Conservation (phyloP, 2,888 invertebrate species). For the Carcina quercana region DNA sequence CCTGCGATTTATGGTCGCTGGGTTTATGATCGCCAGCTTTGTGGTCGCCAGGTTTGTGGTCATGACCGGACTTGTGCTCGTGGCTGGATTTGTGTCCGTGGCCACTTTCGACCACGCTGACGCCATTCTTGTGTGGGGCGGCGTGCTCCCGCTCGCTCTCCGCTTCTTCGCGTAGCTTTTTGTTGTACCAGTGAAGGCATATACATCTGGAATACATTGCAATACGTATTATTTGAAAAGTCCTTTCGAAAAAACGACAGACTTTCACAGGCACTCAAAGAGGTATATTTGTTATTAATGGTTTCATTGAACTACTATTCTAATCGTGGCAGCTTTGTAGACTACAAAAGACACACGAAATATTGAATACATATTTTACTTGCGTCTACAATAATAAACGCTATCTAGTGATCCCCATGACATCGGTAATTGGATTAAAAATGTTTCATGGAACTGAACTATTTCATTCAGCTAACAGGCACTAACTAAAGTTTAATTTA, state of each 20-base stretch:
- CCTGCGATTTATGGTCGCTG: conserved; percentile 5
- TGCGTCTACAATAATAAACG: no score
- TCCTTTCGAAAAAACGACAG: no score
- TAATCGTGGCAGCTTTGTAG: no score
- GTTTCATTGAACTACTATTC: no score
- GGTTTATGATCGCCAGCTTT: conserved; percentile 32
- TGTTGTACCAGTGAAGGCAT: conserved; percentile 78
- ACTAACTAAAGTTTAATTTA: conserved; percentile 16
- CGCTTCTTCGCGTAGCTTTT: conserved; percentile 55
- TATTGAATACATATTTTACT: no score
- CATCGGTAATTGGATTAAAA: conserved; percentile 9
- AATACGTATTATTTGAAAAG: not conserved
- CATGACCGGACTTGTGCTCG: conserved; percentile 10
- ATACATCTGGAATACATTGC: conserved; percentile 67
- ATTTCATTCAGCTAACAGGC: conserved; percentile 22
- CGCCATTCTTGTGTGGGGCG: conserved; percentile 62
- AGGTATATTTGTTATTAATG: no score
- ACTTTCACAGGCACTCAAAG: no score
- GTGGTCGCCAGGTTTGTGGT: conserved; percentile 14
- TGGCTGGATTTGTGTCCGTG: conserved; percentile 23
- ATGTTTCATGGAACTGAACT: not conserved
- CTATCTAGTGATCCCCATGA: not conserved
- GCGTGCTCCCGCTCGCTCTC: conserved; percentile 54
- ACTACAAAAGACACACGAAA: no score
- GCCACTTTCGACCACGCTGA: conserved; percentile 61